A percentile compares a stretch with the other conserved stretches of the same genome.
These are phyloP conservation scores for Lymantria monacha DNA, from an alignment of 2,888 invertebrate genomes.

Conservation along the genomic window DNA sequence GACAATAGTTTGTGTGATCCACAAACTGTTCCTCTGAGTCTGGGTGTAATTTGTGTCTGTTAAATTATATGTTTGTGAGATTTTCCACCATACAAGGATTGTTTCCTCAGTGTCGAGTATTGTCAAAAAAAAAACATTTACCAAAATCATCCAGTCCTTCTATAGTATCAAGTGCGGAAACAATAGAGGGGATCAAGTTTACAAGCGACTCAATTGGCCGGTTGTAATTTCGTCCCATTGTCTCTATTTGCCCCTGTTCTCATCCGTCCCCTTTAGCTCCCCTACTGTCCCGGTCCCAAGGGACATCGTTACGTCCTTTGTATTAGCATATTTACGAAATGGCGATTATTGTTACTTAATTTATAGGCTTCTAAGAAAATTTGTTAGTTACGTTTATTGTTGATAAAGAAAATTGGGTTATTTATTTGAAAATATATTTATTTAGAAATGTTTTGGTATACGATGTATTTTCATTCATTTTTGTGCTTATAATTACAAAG, in stretches of 20 bases:
- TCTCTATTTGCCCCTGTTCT: conserved; percentile 61
- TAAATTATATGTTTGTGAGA: too few relatives aligned
- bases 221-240: conserved; percentile 78
- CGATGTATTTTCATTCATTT: too few relatives aligned
- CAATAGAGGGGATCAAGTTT: conserved; percentile 77
- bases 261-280: conserved; percentile 34
- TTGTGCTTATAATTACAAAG: too few relatives aligned
- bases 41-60: too few relatives aligned
- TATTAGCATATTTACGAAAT: conserved; percentile 61
- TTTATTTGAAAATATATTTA: too few relatives aligned
- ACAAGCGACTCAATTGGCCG: conserved; percentile 79
- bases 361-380: conserved; percentile 29
- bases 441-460: too few relatives aligned
- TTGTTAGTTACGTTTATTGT: not conserved
- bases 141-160: conserved; percentile 44
- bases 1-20: too few relatives aligned
- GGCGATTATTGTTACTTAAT: conserved; percentile 54
- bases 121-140: conserved; percentile 21
- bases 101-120: too few relatives aligned
- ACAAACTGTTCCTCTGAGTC: too few relatives aligned
- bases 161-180: conserved; percentile 65
- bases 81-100: too few relatives aligned
- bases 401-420: not conserved
- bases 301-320: conserved; percentile 66
- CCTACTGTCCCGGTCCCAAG: conserved; percentile 38